Conservation (phyloP, 2,113 vertebrate genomes). For the Pterocles burchelli region DNA sequence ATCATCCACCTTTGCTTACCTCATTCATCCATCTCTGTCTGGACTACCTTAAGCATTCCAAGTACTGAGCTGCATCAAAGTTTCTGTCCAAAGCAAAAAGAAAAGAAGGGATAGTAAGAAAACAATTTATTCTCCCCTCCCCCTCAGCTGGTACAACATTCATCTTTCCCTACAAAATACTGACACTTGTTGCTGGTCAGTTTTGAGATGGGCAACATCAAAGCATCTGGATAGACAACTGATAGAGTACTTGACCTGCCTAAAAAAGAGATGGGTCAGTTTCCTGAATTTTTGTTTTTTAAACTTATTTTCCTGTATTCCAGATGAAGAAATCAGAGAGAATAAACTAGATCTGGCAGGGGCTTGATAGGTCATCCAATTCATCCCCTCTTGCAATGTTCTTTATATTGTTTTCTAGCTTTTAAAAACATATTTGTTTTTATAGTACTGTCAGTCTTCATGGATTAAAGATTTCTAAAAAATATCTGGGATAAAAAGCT, state of each 20-base stretch:
- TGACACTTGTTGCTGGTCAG: neutral
- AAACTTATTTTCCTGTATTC: neutral
- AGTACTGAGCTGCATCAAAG: neutral
- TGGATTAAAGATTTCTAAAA: neutral
- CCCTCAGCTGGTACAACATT: neutral
- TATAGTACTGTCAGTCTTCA: neutral
- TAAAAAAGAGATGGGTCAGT: neutral
- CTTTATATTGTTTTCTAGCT: neutral
- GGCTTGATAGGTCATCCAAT: neutral
- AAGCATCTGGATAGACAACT: neutral
- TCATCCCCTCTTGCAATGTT: neutral
- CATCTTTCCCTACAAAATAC: neutral
- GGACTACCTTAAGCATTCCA: neutral
- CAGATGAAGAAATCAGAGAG: neutral
- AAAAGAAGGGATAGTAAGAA: neutral
- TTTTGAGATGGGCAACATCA: neutral
- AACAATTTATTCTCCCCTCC: neutral
- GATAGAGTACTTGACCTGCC: neutral
- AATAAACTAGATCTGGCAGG: neutral
- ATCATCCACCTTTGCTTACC: neutral
- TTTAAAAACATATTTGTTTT: neutral
- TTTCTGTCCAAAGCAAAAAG: neutral
- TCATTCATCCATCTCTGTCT: slow-evolving; percentile 16
- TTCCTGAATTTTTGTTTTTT: neutral
- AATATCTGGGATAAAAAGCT: neutral